phyloP scores from a whole-genome alignment of 2,888 invertebrate genomes.

The Chorisops tibialis region DNA sequence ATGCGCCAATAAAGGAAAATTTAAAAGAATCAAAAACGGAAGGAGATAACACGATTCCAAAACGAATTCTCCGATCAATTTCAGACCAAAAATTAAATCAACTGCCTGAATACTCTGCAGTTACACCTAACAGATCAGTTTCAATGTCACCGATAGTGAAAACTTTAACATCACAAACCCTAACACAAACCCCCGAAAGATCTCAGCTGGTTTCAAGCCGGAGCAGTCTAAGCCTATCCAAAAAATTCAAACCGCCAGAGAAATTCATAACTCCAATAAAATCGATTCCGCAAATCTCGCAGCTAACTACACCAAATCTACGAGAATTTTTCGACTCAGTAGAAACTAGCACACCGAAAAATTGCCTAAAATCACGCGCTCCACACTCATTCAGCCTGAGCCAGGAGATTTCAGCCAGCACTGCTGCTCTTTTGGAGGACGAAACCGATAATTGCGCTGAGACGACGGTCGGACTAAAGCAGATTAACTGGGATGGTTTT shows the following conservation, averaged over 20 bases:
- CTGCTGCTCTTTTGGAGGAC: conserved; percentile 46
- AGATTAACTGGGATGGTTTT: not conserved
- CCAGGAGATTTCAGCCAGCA: conserved; percentile 46
- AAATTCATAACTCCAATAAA: conserved; percentile 5
- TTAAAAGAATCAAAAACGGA: too few species aligned
- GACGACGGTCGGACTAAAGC: not conserved
- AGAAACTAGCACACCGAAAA: conserved; percentile 27
- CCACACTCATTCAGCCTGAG: conserved; percentile 33
- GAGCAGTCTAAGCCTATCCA: conserved; percentile 5
- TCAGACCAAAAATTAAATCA: not conserved
- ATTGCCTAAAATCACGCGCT: not conserved
- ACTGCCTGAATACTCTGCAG: not conserved
- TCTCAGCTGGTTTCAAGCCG: not conserved
- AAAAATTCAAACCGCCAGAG: conserved; percentile 3
- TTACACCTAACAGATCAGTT: not conserved
- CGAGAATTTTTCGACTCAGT: conserved; percentile 28
- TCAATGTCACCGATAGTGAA: not conserved
- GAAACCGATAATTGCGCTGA: conserved; percentile 35
- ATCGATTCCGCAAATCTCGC: not conserved
- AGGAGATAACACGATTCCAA: not conserved
- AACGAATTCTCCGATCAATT: not conserved
- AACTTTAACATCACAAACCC: not conserved
- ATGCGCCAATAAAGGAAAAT: too few species aligned
- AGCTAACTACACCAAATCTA: conserved; percentile 23
- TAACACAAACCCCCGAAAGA: too few species aligned